Conservation (phyloP, 2,797 vertebrate species). For the Sparus aurata region DNA sequence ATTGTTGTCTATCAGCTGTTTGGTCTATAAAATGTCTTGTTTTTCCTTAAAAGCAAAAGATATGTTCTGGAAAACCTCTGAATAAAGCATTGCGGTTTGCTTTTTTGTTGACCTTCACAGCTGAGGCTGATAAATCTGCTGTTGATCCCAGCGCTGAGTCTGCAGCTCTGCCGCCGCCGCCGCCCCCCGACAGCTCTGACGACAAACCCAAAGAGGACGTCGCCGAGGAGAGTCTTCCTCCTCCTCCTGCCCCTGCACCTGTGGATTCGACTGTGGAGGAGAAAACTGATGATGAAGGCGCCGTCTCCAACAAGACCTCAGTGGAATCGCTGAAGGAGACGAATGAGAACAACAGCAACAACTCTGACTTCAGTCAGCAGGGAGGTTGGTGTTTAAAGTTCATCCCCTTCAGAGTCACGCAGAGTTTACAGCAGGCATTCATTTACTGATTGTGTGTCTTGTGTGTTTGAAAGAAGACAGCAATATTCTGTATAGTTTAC, state of each 20-base stretch:
- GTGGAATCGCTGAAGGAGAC: slow-evolving; percentile 76
- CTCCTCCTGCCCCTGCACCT: slow-evolving; percentile 50
- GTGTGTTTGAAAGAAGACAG: neutral
- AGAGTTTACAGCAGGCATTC: neutral
- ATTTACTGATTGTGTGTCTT: neutral
- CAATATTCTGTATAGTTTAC: neutral
- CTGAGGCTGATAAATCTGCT: slow-evolving; percentile 52
- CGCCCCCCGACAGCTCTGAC: slow-evolving; percentile 36
- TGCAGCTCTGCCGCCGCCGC: slow-evolving; percentile 34
- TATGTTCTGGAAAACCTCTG: neutral
- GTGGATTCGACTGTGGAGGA: slow-evolving; percentile 45
- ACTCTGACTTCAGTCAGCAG: slow-evolving; percentile 6
- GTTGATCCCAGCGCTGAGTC: slow-evolving; percentile 49
- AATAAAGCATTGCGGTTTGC: neutral
- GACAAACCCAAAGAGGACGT: slow-evolving; percentile 51
- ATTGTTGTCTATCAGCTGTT: too few species aligned
- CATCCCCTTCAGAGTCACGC: neutral
- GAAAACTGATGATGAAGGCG: slow-evolving; percentile 67
- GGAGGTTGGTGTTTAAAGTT: slow-evolving; percentile 57
- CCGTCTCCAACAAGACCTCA: slow-evolving; percentile 70
- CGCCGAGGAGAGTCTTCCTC: slow-evolving; percentile 33
- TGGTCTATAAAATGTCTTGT: too few species aligned
- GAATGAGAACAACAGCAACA: slow-evolving; percentile 78
- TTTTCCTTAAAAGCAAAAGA: too few species aligned
- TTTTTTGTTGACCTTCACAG: slow-evolving; percentile 60